Evolutionary conservation across 2,888 invertebrate species (phyloP).

Genomic region (Coelogynopora nodosa): DNA sequence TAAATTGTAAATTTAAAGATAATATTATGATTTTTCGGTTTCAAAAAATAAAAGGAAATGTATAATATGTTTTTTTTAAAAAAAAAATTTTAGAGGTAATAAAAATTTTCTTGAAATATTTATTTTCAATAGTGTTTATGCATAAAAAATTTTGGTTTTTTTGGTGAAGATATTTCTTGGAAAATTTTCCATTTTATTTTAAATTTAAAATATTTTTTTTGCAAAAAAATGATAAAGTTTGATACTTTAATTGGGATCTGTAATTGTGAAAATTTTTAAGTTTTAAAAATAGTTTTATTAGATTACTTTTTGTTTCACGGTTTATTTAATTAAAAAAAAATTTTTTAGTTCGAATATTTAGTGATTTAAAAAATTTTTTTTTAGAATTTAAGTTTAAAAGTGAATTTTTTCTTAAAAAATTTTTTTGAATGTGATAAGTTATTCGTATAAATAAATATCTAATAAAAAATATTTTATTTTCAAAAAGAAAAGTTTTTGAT

Average conservation of each 20-base stretch:
- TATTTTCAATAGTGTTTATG: conserved; percentile 26
- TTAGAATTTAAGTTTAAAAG: conserved; percentile 45
- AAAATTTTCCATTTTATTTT: conserved; percentile 6
- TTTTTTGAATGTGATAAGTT: conserved; percentile 27
- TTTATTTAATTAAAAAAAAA: conserved; percentile 11
- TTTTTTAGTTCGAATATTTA: conserved; percentile 15
- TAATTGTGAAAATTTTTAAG: conserved; percentile 20
- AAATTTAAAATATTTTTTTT: too few species aligned
- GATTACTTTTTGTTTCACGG: conserved; percentile 26
- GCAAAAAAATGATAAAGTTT: too few species aligned
- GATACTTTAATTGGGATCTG: too few species aligned
- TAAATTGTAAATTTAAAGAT: conserved; percentile 21
- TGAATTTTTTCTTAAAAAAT: conserved; percentile 37
- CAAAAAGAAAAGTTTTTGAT: conserved; percentile 22
- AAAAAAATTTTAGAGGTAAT: too few species aligned
- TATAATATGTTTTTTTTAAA: too few species aligned
- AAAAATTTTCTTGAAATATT: too few species aligned
- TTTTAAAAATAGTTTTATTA: conserved; percentile 2
- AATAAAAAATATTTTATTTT: conserved; percentile 27
- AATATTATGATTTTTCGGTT: conserved; percentile 1
- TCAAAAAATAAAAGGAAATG: too few species aligned
- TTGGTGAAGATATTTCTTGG: conserved; percentile 22
- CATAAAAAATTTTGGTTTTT: conserved; percentile 31
- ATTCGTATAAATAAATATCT: conserved; percentile 31
- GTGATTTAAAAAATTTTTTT: conserved; percentile 37